Evolutionary conservation across 2,888 invertebrate species (phyloP).

Genomic region (Ennomos erosarius): DNA sequence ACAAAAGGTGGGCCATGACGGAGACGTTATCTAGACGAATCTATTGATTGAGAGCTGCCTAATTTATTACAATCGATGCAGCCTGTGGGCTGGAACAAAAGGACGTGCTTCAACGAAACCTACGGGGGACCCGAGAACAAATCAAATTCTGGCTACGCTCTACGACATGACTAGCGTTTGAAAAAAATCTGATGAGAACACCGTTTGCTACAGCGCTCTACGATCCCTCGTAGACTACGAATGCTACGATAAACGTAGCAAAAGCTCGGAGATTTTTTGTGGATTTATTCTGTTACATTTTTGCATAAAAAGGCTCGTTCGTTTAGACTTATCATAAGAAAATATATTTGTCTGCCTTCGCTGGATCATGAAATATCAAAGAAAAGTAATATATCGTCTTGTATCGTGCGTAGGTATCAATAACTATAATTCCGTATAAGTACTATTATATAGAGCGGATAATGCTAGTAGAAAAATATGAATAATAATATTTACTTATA

Average conservation of each 20-base stretch:
- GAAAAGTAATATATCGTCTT: slow-evolving; percentile 23
- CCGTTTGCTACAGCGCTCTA: slow-evolving; percentile 25
- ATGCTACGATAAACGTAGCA: slow-evolving; percentile 29
- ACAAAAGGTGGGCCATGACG: slow-evolving; percentile 24
- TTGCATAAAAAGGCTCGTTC: slow-evolving; percentile 22
- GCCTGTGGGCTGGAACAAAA: slow-evolving; percentile 22
- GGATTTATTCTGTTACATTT: slow-evolving; percentile 26
- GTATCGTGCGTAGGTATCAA: slow-evolving; percentile 5
- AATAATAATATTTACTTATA: no score
- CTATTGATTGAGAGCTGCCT: slow-evolving; percentile 31
- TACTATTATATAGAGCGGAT: no score
- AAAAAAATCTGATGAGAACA: slow-evolving; percentile 26
- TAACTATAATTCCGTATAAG: background rate
- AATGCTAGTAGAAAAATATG: no score
- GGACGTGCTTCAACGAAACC: slow-evolving; percentile 16
- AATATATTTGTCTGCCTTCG: slow-evolving; percentile 26
- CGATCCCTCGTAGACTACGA: slow-evolving; percentile 27
- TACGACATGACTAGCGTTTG: slow-evolving; percentile 29
- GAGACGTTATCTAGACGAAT: slow-evolving; percentile 26
- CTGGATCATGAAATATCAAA: slow-evolving; percentile 20
- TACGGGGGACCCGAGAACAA: slow-evolving; percentile 21
- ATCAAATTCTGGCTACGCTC: slow-evolving; percentile 24
- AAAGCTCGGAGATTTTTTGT: slow-evolving; percentile 20
- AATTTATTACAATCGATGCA: slow-evolving; percentile 31
- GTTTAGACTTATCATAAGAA: slow-evolving; percentile 26